Evolutionary conservation across 1,140 invertebrate genomes (phyloP).

Genomic region (Carposina sasakii): DNA sequence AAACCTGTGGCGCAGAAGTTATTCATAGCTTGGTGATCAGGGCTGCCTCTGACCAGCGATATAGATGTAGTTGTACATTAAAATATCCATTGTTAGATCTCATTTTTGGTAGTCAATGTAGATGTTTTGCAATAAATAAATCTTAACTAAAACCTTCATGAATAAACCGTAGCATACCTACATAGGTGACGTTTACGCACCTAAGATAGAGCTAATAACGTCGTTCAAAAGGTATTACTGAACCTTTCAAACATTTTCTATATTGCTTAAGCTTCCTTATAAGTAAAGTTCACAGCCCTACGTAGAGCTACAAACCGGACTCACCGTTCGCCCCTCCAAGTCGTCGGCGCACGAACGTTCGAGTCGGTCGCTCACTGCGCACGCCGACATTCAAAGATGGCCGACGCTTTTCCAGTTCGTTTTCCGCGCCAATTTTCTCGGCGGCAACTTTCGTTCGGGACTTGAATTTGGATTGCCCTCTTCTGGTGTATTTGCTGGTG

Average conservation of each 20-base stretch:
- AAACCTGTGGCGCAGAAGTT: too few relatives aligned
- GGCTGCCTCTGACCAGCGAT: too few relatives aligned
- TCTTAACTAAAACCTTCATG: too few relatives aligned
- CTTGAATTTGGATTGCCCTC: slow-evolving; percentile 54
- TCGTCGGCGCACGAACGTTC: slow-evolving; percentile 46
- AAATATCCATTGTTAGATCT: too few relatives aligned
- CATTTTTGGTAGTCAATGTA: too few relatives aligned
- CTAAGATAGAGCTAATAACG: too few relatives aligned
- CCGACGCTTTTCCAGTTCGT: slow-evolving; percentile 25
- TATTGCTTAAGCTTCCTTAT: background rate
- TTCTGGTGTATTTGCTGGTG: slow-evolving; percentile 44
- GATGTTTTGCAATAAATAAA: too few relatives aligned
- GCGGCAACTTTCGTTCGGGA: slow-evolving; percentile 35
- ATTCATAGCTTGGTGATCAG: too few relatives aligned
- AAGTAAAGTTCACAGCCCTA: slow-evolving; percentile 1
- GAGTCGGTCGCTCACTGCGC: slow-evolving; percentile 45
- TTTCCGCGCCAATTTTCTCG: slow-evolving; percentile 30
- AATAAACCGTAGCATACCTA: too few relatives aligned
- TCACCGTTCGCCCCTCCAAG: slow-evolving; percentile 58
- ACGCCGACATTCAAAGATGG: slow-evolving; percentile 41
- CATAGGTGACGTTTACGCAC: too few relatives aligned
- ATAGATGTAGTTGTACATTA: too few relatives aligned
- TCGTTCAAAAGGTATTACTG: too few relatives aligned
- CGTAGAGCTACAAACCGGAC: slow-evolving; percentile 43
- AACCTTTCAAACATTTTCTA: background rate